phyloP scores from a whole-genome alignment of 2,888 invertebrate species.

The Acanthacorydalis orientalis region DNA sequence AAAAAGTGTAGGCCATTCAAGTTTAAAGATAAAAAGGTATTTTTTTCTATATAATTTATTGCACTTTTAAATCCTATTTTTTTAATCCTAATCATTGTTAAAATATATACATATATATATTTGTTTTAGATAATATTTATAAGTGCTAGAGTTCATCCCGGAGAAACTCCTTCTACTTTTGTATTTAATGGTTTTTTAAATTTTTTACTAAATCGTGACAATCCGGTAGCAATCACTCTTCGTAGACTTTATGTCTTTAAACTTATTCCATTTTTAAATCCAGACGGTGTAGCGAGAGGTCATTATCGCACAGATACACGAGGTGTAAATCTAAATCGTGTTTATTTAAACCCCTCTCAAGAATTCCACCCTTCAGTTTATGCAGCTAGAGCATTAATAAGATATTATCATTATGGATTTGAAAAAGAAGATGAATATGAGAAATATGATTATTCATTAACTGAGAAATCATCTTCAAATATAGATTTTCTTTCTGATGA shows the following conservation, averaged over 20 bases:
- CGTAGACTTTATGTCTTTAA: slow-evolving; percentile 72
- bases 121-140: slow-evolving; percentile 55
- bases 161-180: slow-evolving; percentile 81
- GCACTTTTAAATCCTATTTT: no score
- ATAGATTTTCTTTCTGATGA: neutral
- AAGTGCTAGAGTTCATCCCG: slow-evolving; percentile 81
- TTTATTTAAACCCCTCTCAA: slow-evolving; percentile 65
- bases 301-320: slow-evolving; percentile 75
- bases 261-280: slow-evolving; percentile 79
- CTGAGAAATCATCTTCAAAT: neutral
- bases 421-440: slow-evolving; percentile 24
- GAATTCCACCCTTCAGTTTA: slow-evolving; percentile 68
- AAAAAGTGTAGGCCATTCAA: slow-evolving; percentile 48
- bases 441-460: neutral
- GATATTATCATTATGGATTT: slow-evolving; percentile 52
- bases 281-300: slow-evolving; percentile 75
- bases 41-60: neutral
- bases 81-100: neutral
- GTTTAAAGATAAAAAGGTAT: slow-evolving; percentile 63
- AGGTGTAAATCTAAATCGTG: slow-evolving; percentile 76
- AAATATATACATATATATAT: slow-evolving; percentile 6
- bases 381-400: slow-evolving; percentile 63
- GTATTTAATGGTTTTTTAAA: slow-evolving; percentile 80
- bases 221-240: slow-evolving; percentile 54
- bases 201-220: slow-evolving; percentile 54